Base-by-base conservation (phyloP, 2,113 vertebrate species). In the Pyrgilauda ruficollis region DNA sequence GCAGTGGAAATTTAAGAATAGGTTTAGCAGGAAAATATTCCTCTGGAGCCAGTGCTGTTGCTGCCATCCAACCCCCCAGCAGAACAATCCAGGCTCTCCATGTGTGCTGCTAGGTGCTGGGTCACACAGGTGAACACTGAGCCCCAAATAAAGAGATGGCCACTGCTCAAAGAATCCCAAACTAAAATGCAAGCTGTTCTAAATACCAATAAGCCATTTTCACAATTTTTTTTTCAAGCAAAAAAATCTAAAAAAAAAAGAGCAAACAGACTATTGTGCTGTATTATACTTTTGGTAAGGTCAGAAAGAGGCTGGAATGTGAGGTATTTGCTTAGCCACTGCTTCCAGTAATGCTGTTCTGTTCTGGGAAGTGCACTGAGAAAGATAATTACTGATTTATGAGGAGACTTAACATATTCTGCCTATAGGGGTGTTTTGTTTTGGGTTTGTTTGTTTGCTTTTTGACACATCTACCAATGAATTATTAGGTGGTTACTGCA, bases 101-200 rank as follows among this genome's bases (percentile, higher is more conserved):
- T 0, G 1, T 5, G 15, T 6, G n/a, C 47, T 0, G 1, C 20
- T 21, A 10, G 1, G 3, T 0, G 0, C 31, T 63, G 2, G 33
- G 11, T 41, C 39, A 41, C 1, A 2, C 10, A 7, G 28, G 28
- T 22, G 13, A 46, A 9, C 31, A 24, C 39, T 0, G 2, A 7
- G 53, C 6, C 17, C 2, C 1, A 7, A 7, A 26, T 10, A 39
- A 49, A 33, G 61, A 47, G 23, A 21, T 59, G 30, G 10, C 72
- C 22, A 15, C 20, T 28, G 68, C 41, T 72, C 49, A 73, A 61
- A 59, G 37, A 46, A 14, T 72, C 41, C 35, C 28, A 50, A n/a
- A 27, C 7, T 37, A 41, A 55, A 63, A 76, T 6, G 17, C 43
- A 86, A 74, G 35, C 27, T 74, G 6, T 21, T 91, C 47, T 74